phyloP scores from a whole-genome alignment of 2,888 invertebrate species.

The Lasioglossum lativentre region DNA sequence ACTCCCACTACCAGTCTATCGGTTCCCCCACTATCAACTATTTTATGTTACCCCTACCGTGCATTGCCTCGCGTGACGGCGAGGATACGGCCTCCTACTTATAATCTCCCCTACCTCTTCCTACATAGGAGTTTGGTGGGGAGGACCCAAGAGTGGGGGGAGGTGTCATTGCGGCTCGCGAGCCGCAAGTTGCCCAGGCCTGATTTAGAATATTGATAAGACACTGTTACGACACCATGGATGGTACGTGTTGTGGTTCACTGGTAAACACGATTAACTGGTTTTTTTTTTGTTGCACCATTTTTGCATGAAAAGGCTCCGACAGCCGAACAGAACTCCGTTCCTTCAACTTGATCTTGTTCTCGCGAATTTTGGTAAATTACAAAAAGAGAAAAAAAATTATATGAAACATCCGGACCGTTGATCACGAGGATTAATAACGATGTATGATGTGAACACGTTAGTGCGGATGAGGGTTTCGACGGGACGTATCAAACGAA shows the following conservation, averaged over 20 bases:
- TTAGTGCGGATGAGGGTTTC: slow-evolving; percentile 99
- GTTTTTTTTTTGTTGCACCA: not conserved
- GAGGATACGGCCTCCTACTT: too few species aligned
- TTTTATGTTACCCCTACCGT: too few species aligned
- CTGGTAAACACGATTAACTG: not conserved
- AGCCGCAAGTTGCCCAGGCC: too few species aligned
- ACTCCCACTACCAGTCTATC: too few species aligned
- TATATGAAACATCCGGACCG: slow-evolving; percentile 40
- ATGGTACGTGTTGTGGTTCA: not conserved
- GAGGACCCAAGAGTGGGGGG: too few species aligned
- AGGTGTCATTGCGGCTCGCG: too few species aligned
- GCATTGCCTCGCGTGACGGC: too few species aligned
- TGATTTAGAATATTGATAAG: too few species aligned
- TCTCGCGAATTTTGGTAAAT: not conserved
- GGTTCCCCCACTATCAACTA: too few species aligned
- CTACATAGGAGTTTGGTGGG: too few species aligned
- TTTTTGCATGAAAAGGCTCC: not conserved
- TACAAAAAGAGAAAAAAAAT: not conserved
- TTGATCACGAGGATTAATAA: slow-evolving; percentile 68
- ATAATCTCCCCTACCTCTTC: too few species aligned
- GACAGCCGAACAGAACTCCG: not conserved
- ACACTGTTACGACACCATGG: not conserved
- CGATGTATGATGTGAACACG: slow-evolving; percentile 76
- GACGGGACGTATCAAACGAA: slow-evolving; percentile 99
- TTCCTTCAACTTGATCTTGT: slow-evolving; percentile 24